Base-by-base conservation (phyloP, 2,888 invertebrate species). In the Barypeithes pellucidus region DNA sequence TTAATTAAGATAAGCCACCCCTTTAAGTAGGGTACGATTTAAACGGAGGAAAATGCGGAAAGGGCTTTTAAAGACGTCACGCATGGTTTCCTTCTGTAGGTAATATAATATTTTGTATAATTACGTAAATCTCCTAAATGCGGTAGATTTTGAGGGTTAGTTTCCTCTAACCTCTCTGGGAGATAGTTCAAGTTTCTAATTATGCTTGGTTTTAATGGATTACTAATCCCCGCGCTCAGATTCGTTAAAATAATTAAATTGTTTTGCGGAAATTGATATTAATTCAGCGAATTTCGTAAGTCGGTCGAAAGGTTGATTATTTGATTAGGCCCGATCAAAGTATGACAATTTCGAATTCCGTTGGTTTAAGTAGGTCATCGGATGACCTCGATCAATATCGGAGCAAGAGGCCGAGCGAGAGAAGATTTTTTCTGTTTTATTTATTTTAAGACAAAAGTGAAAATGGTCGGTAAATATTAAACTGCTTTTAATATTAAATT, bases 121-220 rank as follows among this genome's bases (percentile, higher is more conserved):
- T 73, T 73, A 73, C 50, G 63, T 39, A 65, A 69, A 73, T 73
- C 68, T 50, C 60, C 45, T 62, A 54, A 72, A 72, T 72, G 67
- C 43, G 57, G 54, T 57, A 50, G 68, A 68, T 73, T 69, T 41
- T 16, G 43, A 60, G 60, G 73, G 68, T 68, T 68, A 45, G 50
- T 65, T 65, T 36, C 52, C 59, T 39, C 41, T 45, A 69, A 68
- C 65, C 69, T 68, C 22, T 67, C 18, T 47, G 65, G 65, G 69
- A 65, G 29, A 59, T 66, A 68, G 73, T 73, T 65, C 73, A 73
- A 69, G 68, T 68, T 73, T 73, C 50, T 73, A 68, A 73, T 73
- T 68, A 68, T 68, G 18, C 65, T 39, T 50, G 39, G 47, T 45
- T 73, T 59, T 73, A 73, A 73, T 73, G 68, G 68, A 73, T 73